Conservation (phyloP, 2,113 vertebrate genomes). For the Ascaphus truei region DNA sequence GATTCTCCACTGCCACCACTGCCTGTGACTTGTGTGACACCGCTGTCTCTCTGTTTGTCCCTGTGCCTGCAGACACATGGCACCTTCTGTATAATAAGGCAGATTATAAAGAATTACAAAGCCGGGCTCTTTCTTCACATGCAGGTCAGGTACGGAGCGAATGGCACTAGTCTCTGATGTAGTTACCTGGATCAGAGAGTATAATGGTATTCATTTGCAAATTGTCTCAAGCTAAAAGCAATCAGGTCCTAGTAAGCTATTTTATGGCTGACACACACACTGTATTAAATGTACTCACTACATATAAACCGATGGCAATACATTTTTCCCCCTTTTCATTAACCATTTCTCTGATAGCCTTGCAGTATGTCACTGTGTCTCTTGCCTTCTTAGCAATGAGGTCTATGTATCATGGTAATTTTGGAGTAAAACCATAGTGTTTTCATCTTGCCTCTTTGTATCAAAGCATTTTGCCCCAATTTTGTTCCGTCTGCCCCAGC, state of each 20-base stretch:
- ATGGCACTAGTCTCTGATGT: slow-evolving; percentile 17
- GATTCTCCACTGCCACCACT: background rate
- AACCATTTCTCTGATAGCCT: too few species aligned
- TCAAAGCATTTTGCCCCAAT: too few species aligned
- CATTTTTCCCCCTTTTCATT: too few species aligned
- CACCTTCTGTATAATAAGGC: slow-evolving; percentile 23
- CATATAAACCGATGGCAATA: too few species aligned
- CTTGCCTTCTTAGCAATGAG: too few species aligned
- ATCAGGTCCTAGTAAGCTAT: background rate
- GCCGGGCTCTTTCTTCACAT: background rate
- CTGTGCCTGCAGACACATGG: background rate
- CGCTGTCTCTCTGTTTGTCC: background rate
- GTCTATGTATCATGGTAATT: too few species aligned
- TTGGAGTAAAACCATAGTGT: too few species aligned
- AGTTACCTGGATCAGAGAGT: slow-evolving; percentile 17
- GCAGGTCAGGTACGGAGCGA: slow-evolving; percentile 6
- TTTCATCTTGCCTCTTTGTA: too few species aligned
- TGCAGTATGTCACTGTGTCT: too few species aligned
- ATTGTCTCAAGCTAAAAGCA: slow-evolving; percentile 3
- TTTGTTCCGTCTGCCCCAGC: too few species aligned
- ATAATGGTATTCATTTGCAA: slow-evolving; percentile 18
- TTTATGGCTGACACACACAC: background rate
- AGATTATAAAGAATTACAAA: slow-evolving; percentile 16
- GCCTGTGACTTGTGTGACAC: background rate
- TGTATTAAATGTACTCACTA: too few species aligned